Base-by-base conservation (phyloP, 2,888 invertebrate species). In the Calliopum simillimum region DNA sequence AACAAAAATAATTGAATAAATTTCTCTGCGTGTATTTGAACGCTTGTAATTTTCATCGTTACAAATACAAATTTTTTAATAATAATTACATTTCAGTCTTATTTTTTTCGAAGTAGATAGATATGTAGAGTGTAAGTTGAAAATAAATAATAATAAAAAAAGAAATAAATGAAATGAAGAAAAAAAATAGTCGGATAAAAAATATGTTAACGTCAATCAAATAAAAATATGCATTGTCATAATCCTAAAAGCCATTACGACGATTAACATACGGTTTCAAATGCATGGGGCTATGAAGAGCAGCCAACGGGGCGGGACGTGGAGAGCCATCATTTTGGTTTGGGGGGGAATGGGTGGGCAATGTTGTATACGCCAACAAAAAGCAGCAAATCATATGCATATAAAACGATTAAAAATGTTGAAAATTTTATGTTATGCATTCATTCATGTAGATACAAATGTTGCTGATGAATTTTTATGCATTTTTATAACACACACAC, bases 161-260 rank as follows among this genome's bases (percentile, higher is more conserved):
- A n/a, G n/a, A n/a, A n/a, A n/a, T n/a, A n/a, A n/a, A n/a, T n/a
- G n/a, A n/a, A n/a, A n/a, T n/a, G n/a, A n/a, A n/a, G n/a, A n/a
- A 33, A 33, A 33, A 33, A 33, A 6, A 33, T 33, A 1, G 33
- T 69, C 68, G 77, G 78, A 46, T 25, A 53, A 66, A 62, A 58
- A 80, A 79, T 80, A 79, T 81, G 81, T 81, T 81, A 78, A 80
- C 80, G 80, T 81, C 81, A 80, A 80, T 80, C 80, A 81, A 81
- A 81, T 79, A 77, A 79, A 81, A 81, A 80, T 79, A 79, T 79
- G 81, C 80, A 77, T 79, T 81, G 81, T 81, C 81, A 81, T 81
- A 79, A 79, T 77, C 74, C 73, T 59, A 49, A 72, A 72, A 71
- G 69, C 65, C 62, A 69, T 71, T 71, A 66, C 71, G 53, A 25